A percentile compares a stretch with the other conserved stretches of the same genome.
phyloP scores from a whole-genome alignment of 1,140 invertebrate species.

The Drosophila neocordata region DNA sequence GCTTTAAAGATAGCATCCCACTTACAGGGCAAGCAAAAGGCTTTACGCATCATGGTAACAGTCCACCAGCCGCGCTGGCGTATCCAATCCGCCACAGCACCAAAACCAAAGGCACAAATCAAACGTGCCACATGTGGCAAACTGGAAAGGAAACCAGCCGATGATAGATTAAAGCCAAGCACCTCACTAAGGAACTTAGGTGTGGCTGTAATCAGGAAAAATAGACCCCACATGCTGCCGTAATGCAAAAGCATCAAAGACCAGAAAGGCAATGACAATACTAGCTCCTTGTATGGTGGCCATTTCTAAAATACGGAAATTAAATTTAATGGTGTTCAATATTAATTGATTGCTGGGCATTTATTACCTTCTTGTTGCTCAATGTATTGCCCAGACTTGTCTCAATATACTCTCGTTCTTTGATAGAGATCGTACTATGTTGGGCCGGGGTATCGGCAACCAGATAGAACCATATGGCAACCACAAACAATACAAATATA shows the following conservation, averaged over 20 bases:
- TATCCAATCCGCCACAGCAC: constrained; percentile 86
- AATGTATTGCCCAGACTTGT: constrained; percentile 84
- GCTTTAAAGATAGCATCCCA: no score
- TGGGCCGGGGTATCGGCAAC: constrained; percentile 88
- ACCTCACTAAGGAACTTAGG: constrained; percentile 93
- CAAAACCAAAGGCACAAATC: constrained; percentile 87
- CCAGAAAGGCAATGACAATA: constrained; percentile 87
- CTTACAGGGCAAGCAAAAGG: constrained; percentile 88
- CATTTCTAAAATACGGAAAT: constrained; percentile 75
- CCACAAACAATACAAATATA: constrained; percentile 86
- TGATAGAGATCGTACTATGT: constrained; percentile 89
- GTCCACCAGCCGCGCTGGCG: constrained; percentile 85
- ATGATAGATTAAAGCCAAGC: constrained; percentile 91
- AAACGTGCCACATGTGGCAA: constrained; percentile 88
- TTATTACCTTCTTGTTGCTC: constrained; percentile 65
- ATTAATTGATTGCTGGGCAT: neutral
- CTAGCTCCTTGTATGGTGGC: constrained; percentile 85
- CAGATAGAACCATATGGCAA: constrained; percentile 86
- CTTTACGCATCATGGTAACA: constrained; percentile 87
- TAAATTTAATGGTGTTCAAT: neutral
- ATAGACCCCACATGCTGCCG: constrained; percentile 91
- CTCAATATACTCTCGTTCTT: constrained; percentile 90
- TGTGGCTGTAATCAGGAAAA: constrained; percentile 92
- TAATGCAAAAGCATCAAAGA: constrained; percentile 88
- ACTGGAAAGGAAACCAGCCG: constrained; percentile 88